Conservation (phyloP, 2,113 vertebrate species). For the Phycodurus eques region DNA sequence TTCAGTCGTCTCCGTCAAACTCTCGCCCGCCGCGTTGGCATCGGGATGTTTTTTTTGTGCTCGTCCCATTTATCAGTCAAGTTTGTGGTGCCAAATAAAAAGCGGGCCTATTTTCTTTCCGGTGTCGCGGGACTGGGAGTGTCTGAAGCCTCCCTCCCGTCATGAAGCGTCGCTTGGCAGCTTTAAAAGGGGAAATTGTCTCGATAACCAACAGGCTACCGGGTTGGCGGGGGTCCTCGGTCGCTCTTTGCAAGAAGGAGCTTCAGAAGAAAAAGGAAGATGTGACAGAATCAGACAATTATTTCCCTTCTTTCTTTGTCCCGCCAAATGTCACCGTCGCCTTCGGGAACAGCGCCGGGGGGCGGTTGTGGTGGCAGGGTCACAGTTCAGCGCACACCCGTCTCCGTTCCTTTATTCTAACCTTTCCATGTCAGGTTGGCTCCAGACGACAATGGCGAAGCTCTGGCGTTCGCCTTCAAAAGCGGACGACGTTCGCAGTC, state of each 20-base stretch:
- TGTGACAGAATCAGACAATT: neutral
- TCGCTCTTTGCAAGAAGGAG: constrained; percentile 2
- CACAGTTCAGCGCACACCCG: constrained; percentile 55
- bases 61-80: constrained; percentile 13
- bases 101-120: neutral
- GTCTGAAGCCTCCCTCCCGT: neutral
- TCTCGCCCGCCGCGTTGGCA: neutral
- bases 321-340: constrained; percentile 53
- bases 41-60: constrained; percentile 14
- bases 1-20: constrained; percentile 1
- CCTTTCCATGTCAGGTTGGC: constrained; percentile 47
- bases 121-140: neutral
- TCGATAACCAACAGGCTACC: neutral
- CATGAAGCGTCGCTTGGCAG: neutral
- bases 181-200: neutral
- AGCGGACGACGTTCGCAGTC: neutral
- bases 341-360: constrained; percentile 20
- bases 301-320: constrained; percentile 28
- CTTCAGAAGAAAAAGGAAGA: constrained; percentile 13
- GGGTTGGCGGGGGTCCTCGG: neutral
- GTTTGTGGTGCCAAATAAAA: neutral
- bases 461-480: constrained; percentile 21
- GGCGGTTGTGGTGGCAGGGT: neutral
- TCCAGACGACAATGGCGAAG: constrained; percentile 12
- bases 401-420: constrained; percentile 39